Base-by-base conservation (phyloP, 2,888 invertebrate species). In the Tribolium freemani region DNA sequence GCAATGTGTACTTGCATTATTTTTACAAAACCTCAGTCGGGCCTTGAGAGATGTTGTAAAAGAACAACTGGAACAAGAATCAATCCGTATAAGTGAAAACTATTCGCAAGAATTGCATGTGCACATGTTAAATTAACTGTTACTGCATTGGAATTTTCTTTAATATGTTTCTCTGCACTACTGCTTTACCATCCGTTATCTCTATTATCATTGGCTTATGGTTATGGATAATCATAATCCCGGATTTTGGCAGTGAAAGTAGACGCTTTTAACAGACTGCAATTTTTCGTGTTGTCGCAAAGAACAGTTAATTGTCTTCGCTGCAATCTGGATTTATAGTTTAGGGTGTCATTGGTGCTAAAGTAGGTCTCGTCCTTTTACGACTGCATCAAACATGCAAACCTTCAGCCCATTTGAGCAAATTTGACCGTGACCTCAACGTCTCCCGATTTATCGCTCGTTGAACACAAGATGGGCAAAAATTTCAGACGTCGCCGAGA, bases 361-460 rank as follows among this genome's bases (percentile, higher is more conserved):
- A 53, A 53, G 53, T 53, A 21, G 53, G 53, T 56, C 26, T 26
- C 8, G 38, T 38, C 38, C 38, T 38, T 38, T 38, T 38, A 38
- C 38, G 38, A 38, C 4, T 10, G 53, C 53, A 53, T 13, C 53
- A 53, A 21, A 26, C 10, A 46, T 46, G 46, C 46, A 46, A 11
- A 38, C 38, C 38, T 38, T 38, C 38, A 38, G 38, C 38, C 9
- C 38, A 38, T 38, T 38, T 38, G 38, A 38, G 38, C 38, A 38
- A 38, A 38, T 60, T 44, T 45, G 26, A 46, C 50, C 61, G 50
- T 63, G 61, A 51, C 50, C 51, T 51, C 31, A 13, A 66, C 66
- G 53, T 66, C 54, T 54, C 20, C 16, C 53, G 44, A 66, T 66
- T 66, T 66, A 54, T 53, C 66, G 66, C 66, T 66, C 44, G 66